Percentiles rank a stretch among this genome's conserved stretches.
phyloP scores from a whole-genome alignment of 2,113 vertebrate species.

The Monopterus albus region DNA sequence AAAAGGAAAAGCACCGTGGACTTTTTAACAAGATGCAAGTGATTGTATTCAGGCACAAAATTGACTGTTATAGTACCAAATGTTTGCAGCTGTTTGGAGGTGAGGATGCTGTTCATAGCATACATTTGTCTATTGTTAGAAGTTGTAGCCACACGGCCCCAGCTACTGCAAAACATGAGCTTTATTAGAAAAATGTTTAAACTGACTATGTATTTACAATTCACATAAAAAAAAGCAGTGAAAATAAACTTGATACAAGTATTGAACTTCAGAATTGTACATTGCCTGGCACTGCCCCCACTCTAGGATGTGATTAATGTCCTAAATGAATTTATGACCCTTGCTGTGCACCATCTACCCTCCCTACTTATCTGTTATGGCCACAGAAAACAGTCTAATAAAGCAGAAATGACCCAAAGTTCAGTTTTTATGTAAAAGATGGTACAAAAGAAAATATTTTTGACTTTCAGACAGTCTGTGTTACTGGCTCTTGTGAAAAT shows the following conservation, averaged over 20 bases:
- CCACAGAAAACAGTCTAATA: neutral
- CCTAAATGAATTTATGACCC: neutral
- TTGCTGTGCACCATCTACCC: neutral
- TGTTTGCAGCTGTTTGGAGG: too few species aligned
- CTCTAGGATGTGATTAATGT: neutral
- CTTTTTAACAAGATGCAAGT: too few species aligned
- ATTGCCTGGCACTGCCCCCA: neutral
- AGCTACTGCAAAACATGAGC: too few species aligned
- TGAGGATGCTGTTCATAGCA: too few species aligned
- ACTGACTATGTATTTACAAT: neutral
- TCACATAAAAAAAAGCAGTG: neutral
- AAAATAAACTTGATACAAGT: too few species aligned
- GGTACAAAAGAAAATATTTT: neutral
- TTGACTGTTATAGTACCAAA: too few species aligned
- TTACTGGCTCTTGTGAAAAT: slow-evolving; percentile 3
- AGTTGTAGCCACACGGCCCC: too few species aligned
- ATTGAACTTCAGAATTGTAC: neutral
- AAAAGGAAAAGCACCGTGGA: too few species aligned
- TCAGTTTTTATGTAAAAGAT: neutral
- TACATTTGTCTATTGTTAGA: too few species aligned
- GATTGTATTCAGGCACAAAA: too few species aligned
- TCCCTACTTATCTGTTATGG: neutral
- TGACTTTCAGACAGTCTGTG: neutral
- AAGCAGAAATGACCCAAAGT: neutral
- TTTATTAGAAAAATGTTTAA: too few species aligned